A percentile compares a stretch with the other conserved stretches of the same genome.
Conservation (phyloP, 2,113 vertebrate genomes). For the Rafetus swinhoei region DNA sequence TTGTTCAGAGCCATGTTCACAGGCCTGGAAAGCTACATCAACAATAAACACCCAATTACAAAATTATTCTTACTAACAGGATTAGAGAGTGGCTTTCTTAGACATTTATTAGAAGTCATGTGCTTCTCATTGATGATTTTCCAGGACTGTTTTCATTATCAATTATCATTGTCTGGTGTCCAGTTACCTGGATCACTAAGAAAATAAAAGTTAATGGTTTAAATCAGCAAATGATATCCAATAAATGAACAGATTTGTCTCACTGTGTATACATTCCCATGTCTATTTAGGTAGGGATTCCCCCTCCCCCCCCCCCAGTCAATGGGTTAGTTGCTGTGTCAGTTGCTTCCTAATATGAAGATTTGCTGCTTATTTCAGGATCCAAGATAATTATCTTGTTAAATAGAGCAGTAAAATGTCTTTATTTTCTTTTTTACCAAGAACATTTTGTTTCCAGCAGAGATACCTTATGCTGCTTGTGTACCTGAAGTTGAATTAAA, state of each 20-base stretch:
- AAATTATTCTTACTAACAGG: neutral
- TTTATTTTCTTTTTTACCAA: constrained; percentile 20
- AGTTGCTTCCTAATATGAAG: neutral
- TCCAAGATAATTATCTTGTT: constrained; percentile 12
- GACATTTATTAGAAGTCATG: neutral
- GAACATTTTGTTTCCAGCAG: neutral
- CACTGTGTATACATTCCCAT: neutral
- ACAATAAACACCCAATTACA: neutral
- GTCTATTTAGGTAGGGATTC: neutral
- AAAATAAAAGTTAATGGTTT: neutral
- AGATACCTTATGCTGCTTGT: neutral
- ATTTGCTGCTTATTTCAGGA: neutral
- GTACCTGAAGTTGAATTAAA: neutral
- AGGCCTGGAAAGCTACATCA: neutral
- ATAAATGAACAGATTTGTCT: neutral
- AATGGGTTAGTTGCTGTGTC: neutral
- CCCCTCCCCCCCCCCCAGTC: no score
- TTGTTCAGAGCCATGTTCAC: neutral
- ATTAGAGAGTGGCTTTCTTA: neutral
- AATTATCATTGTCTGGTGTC: neutral
- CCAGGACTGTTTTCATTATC: neutral
- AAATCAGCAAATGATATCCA: neutral
- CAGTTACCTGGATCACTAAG: neutral
- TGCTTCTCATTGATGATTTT: neutral
- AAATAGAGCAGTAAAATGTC: neutral